Percentiles rank a stretch among this genome's conserved stretches.
Conservation (phyloP, 2,113 vertebrate species). For the Rafetus swinhoei region DNA sequence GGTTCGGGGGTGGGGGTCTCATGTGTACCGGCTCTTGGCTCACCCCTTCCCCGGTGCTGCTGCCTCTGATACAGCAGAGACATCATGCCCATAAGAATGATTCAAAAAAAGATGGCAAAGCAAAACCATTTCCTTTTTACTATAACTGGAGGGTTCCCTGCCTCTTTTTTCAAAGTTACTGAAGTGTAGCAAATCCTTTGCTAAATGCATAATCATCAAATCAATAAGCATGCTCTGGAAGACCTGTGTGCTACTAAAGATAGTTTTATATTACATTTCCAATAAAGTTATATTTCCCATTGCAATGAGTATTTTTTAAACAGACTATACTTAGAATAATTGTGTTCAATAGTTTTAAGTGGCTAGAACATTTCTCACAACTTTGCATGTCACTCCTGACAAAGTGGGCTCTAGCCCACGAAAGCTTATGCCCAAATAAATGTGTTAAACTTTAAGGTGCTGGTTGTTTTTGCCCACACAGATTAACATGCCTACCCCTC, state of each 20-base stretch:
- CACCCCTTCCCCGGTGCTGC: too few relatives aligned
- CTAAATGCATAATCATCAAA: not conserved
- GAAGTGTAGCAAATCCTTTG: not conserved
- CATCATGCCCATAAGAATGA: not conserved
- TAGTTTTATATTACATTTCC: not conserved
- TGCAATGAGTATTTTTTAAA: constrained; percentile 19
- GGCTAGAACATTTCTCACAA: constrained; percentile 24
- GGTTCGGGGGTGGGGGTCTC: too few relatives aligned
- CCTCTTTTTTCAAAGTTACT: not conserved
- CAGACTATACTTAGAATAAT: constrained; percentile 31
- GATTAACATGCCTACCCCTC: too few relatives aligned
- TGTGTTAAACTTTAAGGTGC: too few relatives aligned
- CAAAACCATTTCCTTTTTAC: not conserved
- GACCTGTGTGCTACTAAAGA: not conserved
- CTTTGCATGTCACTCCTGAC: too few relatives aligned
- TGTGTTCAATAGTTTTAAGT: constrained; percentile 3
- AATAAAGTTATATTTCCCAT: not conserved
- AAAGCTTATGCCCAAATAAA: too few relatives aligned
- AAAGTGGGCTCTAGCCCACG: too few relatives aligned
- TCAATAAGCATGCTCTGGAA: constrained; percentile 11
- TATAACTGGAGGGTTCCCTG: not conserved
- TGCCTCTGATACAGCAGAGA: not conserved
- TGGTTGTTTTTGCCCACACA: too few relatives aligned
- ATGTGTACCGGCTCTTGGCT: too few relatives aligned
- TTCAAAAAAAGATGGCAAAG: not conserved